Conservation (phyloP, 2,113 vertebrate genomes). For the Diglossa brunneiventris region DNA sequence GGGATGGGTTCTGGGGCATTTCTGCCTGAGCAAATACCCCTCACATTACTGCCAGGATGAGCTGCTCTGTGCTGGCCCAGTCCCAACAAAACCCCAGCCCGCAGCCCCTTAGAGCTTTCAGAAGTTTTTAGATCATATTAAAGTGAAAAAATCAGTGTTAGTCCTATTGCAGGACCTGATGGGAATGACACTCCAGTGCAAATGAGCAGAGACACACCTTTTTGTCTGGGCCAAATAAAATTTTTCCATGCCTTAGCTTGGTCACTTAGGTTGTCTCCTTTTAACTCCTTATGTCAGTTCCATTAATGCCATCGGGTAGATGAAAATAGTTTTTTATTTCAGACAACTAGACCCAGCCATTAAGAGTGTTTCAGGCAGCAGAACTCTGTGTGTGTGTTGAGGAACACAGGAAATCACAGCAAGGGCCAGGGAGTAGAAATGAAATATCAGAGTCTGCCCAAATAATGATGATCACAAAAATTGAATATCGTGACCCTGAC, state of each 20-base stretch:
- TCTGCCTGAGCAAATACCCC: not conserved
- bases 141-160: not conserved
- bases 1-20: not conserved
- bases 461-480: not conserved
- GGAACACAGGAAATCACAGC: not conserved
- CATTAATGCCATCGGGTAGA: not conserved
- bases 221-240: not conserved
- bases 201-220: not conserved
- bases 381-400: not conserved
- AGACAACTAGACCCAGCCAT: not conserved
- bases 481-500: not conserved
- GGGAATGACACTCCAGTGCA: not conserved
- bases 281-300: not conserved
- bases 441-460: not conserved
- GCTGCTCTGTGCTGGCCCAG: not conserved
- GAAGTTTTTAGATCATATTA: not conserved
- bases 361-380: not conserved
- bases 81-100: not conserved
- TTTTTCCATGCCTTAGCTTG: not conserved
- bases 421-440: not conserved
- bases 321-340: not conserved
- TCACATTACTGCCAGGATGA: not conserved
- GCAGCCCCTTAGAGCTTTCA: not conserved
- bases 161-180: not conserved
- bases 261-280: not conserved